Conservation (phyloP, 2,888 invertebrate species). For the Branchinecta sandiegonensis region DNA sequence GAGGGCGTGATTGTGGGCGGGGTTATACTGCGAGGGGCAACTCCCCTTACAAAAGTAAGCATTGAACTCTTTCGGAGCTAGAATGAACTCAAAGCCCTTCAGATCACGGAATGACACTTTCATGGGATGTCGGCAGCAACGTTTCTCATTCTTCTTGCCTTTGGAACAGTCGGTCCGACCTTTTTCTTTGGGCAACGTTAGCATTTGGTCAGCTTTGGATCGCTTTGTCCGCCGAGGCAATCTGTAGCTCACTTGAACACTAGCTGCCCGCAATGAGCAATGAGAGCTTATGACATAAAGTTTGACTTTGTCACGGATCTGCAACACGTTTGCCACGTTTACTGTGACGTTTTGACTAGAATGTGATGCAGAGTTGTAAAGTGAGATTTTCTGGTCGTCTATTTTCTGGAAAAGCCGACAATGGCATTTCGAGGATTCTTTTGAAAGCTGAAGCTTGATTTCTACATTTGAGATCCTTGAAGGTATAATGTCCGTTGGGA, state of each 20-base stretch:
- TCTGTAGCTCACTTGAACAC: neutral
- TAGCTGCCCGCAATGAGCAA: neutral
- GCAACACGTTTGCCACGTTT: neutral
- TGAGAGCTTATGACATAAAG: neutral
- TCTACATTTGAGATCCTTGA: too few species aligned
- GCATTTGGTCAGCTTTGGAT: neutral
- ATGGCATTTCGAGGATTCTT: too few species aligned
- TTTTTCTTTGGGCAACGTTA: neutral
- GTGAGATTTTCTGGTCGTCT: neutral
- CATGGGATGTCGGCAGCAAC: constrained; percentile 51
- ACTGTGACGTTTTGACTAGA: neutral
- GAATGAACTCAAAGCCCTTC: constrained; percentile 47
- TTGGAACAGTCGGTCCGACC: constrained; percentile 42
- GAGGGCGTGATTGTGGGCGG: constrained; percentile 53
- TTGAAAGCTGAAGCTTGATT: too few species aligned
- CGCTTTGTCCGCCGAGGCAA: neutral
- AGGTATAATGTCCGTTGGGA: too few species aligned
- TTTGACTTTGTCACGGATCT: neutral
- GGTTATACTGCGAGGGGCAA: constrained; percentile 51
- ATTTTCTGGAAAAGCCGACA: neutral
- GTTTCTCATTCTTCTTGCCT: constrained; percentile 25
- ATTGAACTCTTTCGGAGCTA: constrained; percentile 53
- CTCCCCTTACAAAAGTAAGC: constrained; percentile 54
- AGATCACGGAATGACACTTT: constrained; percentile 50
- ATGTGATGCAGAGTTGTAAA: neutral